phyloP scores from a whole-genome alignment of 2,888 invertebrate species.

The Coecobrya sp. region DNA sequence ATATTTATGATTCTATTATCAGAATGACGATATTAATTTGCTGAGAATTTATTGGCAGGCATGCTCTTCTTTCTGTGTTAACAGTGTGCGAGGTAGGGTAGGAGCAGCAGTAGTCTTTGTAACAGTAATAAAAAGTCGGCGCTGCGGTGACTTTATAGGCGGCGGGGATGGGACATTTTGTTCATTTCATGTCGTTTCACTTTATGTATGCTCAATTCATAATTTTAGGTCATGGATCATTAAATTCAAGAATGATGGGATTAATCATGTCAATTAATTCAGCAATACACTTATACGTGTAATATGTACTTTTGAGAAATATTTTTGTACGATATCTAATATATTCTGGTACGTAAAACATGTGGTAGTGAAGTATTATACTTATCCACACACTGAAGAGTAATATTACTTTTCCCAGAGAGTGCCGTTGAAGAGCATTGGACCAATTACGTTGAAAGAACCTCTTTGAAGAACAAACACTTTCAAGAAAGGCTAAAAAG shows the following conservation, averaged over 20 bases:
- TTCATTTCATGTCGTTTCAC: background rate
- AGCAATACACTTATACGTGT: background rate
- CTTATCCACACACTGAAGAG: background rate
- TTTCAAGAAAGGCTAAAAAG: background rate
- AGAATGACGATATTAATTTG: background rate
- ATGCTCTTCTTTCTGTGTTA: background rate
- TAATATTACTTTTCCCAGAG: background rate
- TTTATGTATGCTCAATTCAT: constrained; percentile 35
- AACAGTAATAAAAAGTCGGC: background rate
- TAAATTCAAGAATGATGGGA: constrained; percentile 29
- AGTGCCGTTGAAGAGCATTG: background rate
- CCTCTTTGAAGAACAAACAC: constrained; percentile 44
- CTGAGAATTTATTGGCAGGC: constrained; percentile 43
- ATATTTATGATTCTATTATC: background rate
- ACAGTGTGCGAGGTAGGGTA: no score
- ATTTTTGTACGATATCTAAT: background rate
- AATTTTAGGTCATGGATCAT: constrained; percentile 68
- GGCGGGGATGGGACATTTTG: background rate
- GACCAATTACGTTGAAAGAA: constrained; percentile 15
- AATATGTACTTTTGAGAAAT: background rate
- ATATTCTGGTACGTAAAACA: background rate
- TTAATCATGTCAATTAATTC: constrained; percentile 43
- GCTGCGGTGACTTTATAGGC: background rate
- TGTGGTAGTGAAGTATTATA: background rate
- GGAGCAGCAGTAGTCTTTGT: no score